Evolutionary conservation across 2,797 vertebrate species (phyloP).

Genomic region (Gobio occitaniae): DNA sequence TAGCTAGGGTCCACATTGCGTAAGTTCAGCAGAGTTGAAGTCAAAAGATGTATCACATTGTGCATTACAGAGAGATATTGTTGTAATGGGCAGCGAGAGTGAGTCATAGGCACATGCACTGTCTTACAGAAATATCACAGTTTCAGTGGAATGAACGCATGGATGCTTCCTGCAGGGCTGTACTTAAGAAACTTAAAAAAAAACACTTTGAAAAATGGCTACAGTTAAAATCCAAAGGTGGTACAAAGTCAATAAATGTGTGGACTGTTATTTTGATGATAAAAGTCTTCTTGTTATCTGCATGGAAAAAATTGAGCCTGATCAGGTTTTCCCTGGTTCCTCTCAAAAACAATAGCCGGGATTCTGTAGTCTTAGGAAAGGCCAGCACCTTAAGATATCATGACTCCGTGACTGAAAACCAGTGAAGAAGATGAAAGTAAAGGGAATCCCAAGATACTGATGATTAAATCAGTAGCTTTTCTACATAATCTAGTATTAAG

Average conservation of each 20-base stretch:
- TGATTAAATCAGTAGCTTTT: slow-evolving; percentile 1
- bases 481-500: not conserved
- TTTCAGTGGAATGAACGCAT: not conserved
- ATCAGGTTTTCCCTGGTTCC: slow-evolving; percentile 65
- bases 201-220: not conserved
- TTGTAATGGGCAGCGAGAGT: slow-evolving; percentile 19
- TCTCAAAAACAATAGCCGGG: slow-evolving; percentile 65
- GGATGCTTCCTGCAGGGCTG: not conserved
- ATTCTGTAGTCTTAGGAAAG: slow-evolving; percentile 65
- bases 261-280: not conserved
- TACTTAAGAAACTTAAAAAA: not conserved
- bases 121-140: slow-evolving; percentile 5
- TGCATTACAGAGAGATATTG: slow-evolving; percentile 6
- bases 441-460: not conserved
- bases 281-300: not conserved
- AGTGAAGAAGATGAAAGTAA: slow-evolving; percentile 13
- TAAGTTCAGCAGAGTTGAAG: not conserved
- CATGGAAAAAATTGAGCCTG: slow-evolving; percentile 53
- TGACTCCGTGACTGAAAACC: slow-evolving; percentile 34
- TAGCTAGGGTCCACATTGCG: not conserved
- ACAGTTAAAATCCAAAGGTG: not conserved
- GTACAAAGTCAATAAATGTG: not conserved
- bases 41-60: not conserved
- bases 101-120: slow-evolving; percentile 29
- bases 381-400: slow-evolving; percentile 4